phyloP scores from a whole-genome alignment of 1,140 invertebrate genomes.

The Sitodiplosis mosellana region DNA sequence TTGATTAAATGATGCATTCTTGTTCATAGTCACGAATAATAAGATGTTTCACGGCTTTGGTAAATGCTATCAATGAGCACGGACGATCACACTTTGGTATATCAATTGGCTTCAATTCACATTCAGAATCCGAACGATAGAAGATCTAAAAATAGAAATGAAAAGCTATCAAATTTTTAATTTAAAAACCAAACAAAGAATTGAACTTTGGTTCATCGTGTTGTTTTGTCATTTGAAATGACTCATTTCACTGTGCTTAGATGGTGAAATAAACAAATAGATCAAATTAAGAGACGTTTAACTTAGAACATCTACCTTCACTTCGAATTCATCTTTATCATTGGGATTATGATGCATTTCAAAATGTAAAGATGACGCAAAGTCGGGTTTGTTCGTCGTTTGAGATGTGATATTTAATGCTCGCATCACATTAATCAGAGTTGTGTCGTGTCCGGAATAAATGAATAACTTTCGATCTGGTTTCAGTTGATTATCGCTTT shows the following conservation, averaged over 20 bases:
- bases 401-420: constrained; percentile 41
- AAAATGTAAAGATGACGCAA: constrained; percentile 44
- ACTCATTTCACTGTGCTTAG: constrained; percentile 19
- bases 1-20: too few relatives aligned
- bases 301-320: constrained; percentile 21
- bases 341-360: constrained; percentile 37
- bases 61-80: constrained; percentile 28
- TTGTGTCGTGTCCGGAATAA: constrained; percentile 56
- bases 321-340: constrained; percentile 24
- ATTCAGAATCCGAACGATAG: too few relatives aligned
- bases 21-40: constrained; percentile 32
- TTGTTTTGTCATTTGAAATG: constrained; percentile 25
- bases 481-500: constrained; percentile 16
- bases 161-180: too few relatives aligned
- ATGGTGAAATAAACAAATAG: constrained; percentile 3
- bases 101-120: too few relatives aligned
- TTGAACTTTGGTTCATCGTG: constrained; percentile 21
- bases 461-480: constrained; percentile 31
- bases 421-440: constrained; percentile 44
- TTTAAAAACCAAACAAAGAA: too few relatives aligned
- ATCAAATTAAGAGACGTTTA: background rate
- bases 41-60: constrained; percentile 22
- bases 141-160: too few relatives aligned
- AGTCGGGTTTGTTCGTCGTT: constrained; percentile 40
- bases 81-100: constrained; percentile 28